These are phyloP conservation scores for Tachina fera DNA, from an alignment of 2,888 invertebrate species.

Conservation along the genomic window DNA sequence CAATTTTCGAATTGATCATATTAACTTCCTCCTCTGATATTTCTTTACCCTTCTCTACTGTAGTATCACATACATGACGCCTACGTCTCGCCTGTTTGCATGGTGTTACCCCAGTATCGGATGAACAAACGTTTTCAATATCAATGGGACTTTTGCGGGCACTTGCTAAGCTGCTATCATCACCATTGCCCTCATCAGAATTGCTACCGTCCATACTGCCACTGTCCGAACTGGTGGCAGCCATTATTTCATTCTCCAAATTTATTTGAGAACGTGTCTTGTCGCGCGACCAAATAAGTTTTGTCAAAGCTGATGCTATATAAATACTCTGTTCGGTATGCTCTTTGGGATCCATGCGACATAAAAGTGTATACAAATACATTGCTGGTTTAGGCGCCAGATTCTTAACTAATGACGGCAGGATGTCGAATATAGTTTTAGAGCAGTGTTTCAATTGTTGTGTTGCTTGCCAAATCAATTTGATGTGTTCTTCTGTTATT, in stretches of 20 bases:
- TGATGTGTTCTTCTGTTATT: slow-evolving; percentile 94
- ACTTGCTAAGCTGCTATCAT: slow-evolving; percentile 86
- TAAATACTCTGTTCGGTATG: slow-evolving; percentile 97
- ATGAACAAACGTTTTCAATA: slow-evolving; percentile 83
- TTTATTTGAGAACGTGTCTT: slow-evolving; percentile 83
- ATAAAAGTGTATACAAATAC: slow-evolving; percentile 93
- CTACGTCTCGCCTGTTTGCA: slow-evolving; percentile 84
- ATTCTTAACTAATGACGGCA: slow-evolving; percentile 95
- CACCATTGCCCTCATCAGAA: slow-evolving; percentile 87
- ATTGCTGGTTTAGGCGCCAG: slow-evolving; percentile 93
- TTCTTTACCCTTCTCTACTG: slow-evolving; percentile 77
- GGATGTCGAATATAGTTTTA: slow-evolving; percentile 94
- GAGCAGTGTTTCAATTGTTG: slow-evolving; percentile 98
- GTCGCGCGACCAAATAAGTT: slow-evolving; percentile 94
- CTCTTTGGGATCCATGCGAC: slow-evolving; percentile 93
- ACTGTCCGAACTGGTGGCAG: slow-evolving; percentile 88
- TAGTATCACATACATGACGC: slow-evolving; percentile 80
- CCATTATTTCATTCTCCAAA: slow-evolving; percentile 81
- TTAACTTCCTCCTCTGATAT: slow-evolving; percentile 76
- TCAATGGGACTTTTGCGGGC: slow-evolving; percentile 83
- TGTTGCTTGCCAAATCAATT: slow-evolving; percentile 96
- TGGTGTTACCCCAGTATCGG: slow-evolving; percentile 84
- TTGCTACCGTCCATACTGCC: slow-evolving; percentile 92
- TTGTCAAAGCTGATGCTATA: slow-evolving; percentile 94
- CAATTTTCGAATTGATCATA: slow-evolving; percentile 76